Conservation (phyloP, 2,113 vertebrate species). For the Hylia prasina region DNA sequence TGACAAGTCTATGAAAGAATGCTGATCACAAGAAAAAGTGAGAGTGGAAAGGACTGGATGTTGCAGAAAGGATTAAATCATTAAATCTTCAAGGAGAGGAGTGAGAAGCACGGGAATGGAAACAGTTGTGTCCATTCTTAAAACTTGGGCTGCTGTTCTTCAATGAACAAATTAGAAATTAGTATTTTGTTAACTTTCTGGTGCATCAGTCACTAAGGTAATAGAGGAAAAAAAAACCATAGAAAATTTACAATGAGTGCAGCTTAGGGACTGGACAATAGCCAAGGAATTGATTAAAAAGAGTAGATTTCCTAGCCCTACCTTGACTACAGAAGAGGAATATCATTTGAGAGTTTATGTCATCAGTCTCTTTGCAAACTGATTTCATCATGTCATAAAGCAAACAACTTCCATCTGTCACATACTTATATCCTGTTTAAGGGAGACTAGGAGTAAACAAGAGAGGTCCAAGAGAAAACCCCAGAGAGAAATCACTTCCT, state of each 20-base stretch:
- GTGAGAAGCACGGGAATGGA: background rate
- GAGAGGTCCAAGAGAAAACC: background rate
- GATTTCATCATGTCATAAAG: background rate
- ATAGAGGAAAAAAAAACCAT: background rate
- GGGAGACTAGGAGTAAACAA: background rate
- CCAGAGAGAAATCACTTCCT: background rate
- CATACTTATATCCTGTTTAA: background rate
- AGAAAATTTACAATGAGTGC: background rate
- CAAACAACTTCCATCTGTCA: slow-evolving; percentile 1
- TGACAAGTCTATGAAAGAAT: background rate
- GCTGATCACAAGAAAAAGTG: background rate
- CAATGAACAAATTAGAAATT: background rate
- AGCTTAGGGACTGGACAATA: background rate
- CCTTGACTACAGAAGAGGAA: background rate
- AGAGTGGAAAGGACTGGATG: background rate
- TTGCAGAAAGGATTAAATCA: background rate
- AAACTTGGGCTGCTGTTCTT: background rate
- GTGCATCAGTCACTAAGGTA: background rate
- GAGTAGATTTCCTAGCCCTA: background rate
- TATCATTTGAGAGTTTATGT: background rate
- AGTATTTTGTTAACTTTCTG: background rate
- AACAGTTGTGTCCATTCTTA: background rate
- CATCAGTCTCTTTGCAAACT: background rate
- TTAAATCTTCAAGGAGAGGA: background rate
- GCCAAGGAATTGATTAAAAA: background rate